A percentile compares a stretch with the other conserved stretches of the same genome.
These are phyloP conservation scores for Montipora sp. DNA, from an alignment of 64 coral and sea anemone species.

Conservation along the genomic window DNA sequence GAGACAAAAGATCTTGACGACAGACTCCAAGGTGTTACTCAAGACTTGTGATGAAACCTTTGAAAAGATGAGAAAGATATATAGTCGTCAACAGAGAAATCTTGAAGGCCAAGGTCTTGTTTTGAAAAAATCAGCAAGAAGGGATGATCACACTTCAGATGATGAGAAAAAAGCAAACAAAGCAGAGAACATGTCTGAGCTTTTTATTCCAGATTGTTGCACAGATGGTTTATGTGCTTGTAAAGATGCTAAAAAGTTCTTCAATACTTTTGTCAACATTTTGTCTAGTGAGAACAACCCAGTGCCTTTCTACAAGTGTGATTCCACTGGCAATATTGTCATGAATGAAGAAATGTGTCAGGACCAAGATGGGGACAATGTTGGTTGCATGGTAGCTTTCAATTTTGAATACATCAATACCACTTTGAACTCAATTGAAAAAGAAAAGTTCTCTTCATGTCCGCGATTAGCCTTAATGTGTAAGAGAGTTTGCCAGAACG, in stretches of 20 bases:
- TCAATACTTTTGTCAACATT: slow-evolving; percentile 27
- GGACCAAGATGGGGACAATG: slow-evolving; percentile 38
- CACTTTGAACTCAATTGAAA: slow-evolving; percentile 20
- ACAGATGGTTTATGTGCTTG: slow-evolving; percentile 20
- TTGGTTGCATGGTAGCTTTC: slow-evolving; percentile 29
- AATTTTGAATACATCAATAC: slow-evolving; percentile 37
- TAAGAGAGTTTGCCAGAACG: slow-evolving; percentile 40
- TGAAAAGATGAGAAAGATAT: slow-evolving; percentile 20
- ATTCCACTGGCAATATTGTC: slow-evolving; percentile 30
- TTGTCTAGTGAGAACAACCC: slow-evolving; percentile 44
- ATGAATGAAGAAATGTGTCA: slow-evolving; percentile 53
- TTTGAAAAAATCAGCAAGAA: not conserved
- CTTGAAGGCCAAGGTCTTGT: not conserved
- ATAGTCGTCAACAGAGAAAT: slow-evolving; percentile 27
- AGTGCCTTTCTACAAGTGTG: slow-evolving; percentile 39
- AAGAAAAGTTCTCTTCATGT: slow-evolving; percentile 36
- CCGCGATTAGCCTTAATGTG: slow-evolving; percentile 33
- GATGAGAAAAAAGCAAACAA: not conserved
- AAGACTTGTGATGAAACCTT: slow-evolving; percentile 33
- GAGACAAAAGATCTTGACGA: slow-evolving; percentile 38
- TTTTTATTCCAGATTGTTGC: slow-evolving; percentile 19
- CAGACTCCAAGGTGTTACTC: slow-evolving; percentile 19
- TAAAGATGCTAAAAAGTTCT: slow-evolving; percentile 49
- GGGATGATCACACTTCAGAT: not conserved
- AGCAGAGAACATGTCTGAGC: not conserved